phyloP scores from a whole-genome alignment of 2,113 vertebrate species.

The Puffinus mauretanicus region DNA sequence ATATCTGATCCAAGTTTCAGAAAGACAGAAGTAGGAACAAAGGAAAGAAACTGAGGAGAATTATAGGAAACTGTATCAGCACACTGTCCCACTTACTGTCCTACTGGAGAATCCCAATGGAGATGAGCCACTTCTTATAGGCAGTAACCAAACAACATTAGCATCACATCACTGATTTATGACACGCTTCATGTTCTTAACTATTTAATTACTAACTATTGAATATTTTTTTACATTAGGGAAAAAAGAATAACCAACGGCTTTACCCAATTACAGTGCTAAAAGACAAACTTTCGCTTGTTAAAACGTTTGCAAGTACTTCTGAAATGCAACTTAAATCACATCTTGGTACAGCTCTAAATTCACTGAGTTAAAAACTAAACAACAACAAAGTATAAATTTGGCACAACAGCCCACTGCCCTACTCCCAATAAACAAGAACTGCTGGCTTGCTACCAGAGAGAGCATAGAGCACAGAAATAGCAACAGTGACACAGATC shows the following conservation, averaged over 20 bases:
- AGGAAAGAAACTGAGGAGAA: not conserved
- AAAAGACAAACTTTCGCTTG: not conserved
- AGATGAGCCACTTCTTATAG: not conserved
- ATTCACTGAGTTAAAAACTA: not conserved
- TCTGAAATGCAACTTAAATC: not conserved
- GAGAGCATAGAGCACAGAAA: not conserved
- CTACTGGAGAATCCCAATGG: not conserved
- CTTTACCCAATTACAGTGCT: not conserved
- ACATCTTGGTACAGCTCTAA: not conserved
- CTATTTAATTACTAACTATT: not conserved
- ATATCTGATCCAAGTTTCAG: not conserved
- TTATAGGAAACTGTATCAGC: not conserved
- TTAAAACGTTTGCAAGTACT: not conserved
- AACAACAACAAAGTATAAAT: not conserved
- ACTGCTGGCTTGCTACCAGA: not conserved
- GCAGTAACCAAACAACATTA: not conserved
- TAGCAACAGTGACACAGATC: not conserved
- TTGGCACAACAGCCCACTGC: not conserved
- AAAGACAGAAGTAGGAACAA: not conserved
- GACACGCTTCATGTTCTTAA: not conserved
- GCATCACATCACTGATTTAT: not conserved
- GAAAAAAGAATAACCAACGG: not conserved
- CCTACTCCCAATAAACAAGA: not conserved
- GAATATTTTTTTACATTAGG: not conserved
- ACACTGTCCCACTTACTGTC: not conserved